phyloP scores from a whole-genome alignment of 2,113 vertebrate species.

The Todiramphus chloris region DNA sequence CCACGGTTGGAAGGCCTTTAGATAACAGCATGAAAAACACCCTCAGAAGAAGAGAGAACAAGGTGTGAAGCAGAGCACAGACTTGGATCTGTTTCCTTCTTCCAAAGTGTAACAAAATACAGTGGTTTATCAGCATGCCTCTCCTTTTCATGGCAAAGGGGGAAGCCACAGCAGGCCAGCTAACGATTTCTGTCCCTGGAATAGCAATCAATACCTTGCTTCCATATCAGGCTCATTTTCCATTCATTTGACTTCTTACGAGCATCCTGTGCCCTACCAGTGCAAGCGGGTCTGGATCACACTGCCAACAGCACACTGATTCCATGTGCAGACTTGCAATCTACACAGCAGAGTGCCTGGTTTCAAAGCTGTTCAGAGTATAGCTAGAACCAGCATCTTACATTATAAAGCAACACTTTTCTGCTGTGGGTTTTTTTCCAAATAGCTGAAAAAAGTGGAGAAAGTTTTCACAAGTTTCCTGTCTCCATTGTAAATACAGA shows the following conservation, averaged over 20 bases:
- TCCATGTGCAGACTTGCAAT: neutral
- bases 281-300: neutral
- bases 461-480: neutral
- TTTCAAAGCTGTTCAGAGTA: neutral
- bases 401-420: neutral
- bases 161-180: neutral
- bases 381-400: neutral
- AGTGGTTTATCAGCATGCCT: neutral
- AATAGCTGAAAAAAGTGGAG: neutral
- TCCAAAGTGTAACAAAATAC: neutral
- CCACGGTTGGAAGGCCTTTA: neutral
- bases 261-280: neutral
- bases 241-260: neutral
- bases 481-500: neutral
- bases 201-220: neutral
- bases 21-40: neutral
- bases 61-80: neutral
- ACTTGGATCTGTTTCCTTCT: neutral
- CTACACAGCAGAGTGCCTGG: neutral
- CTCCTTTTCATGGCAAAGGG: neutral
- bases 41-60: neutral
- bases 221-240: neutral
- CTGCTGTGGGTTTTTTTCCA: neutral
- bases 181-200: neutral
- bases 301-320: neutral